Conservation (phyloP, 2,113 vertebrate genomes). For the Ardeotis arabs region DNA sequence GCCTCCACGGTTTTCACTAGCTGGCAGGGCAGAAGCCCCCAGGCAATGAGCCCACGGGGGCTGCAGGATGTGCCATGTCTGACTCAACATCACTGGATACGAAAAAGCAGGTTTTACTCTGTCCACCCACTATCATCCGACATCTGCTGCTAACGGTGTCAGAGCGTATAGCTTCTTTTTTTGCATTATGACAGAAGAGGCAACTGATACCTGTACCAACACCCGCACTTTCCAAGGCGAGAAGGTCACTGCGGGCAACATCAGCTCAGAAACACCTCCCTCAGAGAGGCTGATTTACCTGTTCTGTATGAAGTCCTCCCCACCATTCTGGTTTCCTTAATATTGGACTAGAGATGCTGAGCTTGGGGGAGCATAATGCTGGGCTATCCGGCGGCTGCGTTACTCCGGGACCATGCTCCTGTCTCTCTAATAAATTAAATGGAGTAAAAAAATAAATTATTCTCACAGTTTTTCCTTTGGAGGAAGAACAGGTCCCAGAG, state of each 20-base stretch:
- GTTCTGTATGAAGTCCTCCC: background rate
- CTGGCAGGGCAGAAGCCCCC: background rate
- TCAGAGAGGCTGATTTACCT: background rate
- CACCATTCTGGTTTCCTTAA: background rate
- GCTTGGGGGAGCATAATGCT: background rate
- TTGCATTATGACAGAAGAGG: background rate
- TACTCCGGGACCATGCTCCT: background rate
- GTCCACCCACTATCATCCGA: background rate
- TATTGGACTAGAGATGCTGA: background rate
- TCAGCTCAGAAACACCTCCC: background rate
- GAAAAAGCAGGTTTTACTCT: background rate
- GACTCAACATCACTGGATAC: background rate
- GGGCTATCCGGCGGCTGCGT: background rate
- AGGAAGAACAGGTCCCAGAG: background rate
- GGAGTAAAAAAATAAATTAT: background rate
- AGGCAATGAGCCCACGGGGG: background rate
- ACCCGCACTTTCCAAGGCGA: background rate
- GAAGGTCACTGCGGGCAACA: background rate
- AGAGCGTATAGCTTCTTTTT: background rate
- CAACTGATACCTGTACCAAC: accelerated
- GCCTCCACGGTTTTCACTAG: background rate
- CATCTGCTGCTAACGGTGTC: background rate
- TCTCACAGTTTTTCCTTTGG: background rate
- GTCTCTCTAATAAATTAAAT: background rate
- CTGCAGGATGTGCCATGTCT: background rate